Conservation (phyloP, 1,140 invertebrate genomes). For the Diorhabda sublineata region DNA sequence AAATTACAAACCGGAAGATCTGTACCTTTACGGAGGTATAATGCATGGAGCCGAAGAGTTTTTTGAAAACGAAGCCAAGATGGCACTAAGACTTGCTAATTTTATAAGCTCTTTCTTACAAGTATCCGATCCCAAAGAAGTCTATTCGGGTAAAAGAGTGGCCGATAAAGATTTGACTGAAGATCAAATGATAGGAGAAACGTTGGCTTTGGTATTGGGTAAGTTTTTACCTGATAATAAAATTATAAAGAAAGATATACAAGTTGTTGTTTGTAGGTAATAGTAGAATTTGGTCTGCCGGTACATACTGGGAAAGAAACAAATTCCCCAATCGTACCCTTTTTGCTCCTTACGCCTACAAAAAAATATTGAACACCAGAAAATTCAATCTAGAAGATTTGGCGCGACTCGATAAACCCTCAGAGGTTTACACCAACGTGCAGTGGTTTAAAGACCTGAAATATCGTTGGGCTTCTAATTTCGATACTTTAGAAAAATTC, state of each 20-base stretch:
- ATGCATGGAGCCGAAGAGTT: conserved; percentile 80
- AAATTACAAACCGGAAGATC: conserved; percentile 62
- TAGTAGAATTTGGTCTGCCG: conserved; percentile 85
- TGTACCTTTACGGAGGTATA: conserved; percentile 77
- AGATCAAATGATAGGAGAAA: conserved; percentile 93
- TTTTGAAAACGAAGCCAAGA: conserved; percentile 92
- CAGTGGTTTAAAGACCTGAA: conserved; percentile 85
- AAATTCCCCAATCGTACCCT: conserved; percentile 90
- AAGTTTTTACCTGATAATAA: neutral
- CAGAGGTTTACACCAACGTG: conserved; percentile 78
- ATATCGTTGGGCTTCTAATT: conserved; percentile 90
- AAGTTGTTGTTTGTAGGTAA: conserved; percentile 57
- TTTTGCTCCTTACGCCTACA: conserved; percentile 94
- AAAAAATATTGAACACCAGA: conserved; percentile 72
- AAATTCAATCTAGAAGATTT: conserved; percentile 87
- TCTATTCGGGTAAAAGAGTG: conserved; percentile 87
- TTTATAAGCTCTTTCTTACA: conserved; percentile 93
- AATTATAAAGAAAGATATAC: neutral
- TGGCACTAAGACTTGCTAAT: conserved; percentile 89
- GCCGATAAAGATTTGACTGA: conserved; percentile 84
- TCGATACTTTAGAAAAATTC: conserved; percentile 86
- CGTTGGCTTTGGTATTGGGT: conserved; percentile 76
- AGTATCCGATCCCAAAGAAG: conserved; percentile 88
- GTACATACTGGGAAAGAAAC: conserved; percentile 92
- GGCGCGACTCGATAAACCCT: conserved; percentile 73